Percentiles rank a stretch among this genome's conserved stretches.
Conservation (phyloP, 37 sponge, comb jelly and placozoan species). For the Ephydatia muelleri region DNA sequence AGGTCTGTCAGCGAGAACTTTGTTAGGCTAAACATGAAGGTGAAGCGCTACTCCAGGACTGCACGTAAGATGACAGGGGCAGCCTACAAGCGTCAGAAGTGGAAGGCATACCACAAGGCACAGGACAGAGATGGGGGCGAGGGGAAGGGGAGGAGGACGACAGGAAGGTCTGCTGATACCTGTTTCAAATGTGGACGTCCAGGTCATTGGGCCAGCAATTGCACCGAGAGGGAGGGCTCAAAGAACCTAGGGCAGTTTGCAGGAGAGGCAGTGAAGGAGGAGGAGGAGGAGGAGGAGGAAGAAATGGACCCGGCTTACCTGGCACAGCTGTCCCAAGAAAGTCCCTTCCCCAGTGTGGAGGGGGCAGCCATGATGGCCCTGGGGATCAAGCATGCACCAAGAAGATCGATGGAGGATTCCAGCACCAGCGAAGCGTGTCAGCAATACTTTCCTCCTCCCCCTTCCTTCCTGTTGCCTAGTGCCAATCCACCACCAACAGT, state of each 20-base stretch:
- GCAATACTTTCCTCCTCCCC: neutral
- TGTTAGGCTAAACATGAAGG: conserved; percentile 90
- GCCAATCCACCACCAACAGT: conserved; percentile 19
- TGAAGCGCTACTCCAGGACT: conserved; percentile 56
- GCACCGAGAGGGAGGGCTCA: conserved; percentile 52
- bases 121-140: neutral
- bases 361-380: conserved; percentile 51
- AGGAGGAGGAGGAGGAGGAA: conserved; percentile 42
- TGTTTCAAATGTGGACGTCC: conserved; percentile 91
- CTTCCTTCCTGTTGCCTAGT: neutral
- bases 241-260: conserved; percentile 71
- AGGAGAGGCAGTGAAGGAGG: conserved; percentile 57
- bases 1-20: conserved; percentile 82
- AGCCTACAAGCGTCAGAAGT: conserved; percentile 71
- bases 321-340: conserved; percentile 30
- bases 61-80: conserved; percentile 66
- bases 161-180: neutral
- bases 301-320: conserved; percentile 22
- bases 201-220: conserved; percentile 95
- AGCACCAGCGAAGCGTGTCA: neutral
- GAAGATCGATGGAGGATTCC: neutral
- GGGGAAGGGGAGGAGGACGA: conserved; percentile 9
- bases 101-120: conserved; percentile 43
- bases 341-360: conserved; percentile 55
- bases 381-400: conserved; percentile 21